These are phyloP conservation scores for Adelges cooleyi DNA, from an alignment of 1,140 invertebrate species.

Conservation along the genomic window DNA sequence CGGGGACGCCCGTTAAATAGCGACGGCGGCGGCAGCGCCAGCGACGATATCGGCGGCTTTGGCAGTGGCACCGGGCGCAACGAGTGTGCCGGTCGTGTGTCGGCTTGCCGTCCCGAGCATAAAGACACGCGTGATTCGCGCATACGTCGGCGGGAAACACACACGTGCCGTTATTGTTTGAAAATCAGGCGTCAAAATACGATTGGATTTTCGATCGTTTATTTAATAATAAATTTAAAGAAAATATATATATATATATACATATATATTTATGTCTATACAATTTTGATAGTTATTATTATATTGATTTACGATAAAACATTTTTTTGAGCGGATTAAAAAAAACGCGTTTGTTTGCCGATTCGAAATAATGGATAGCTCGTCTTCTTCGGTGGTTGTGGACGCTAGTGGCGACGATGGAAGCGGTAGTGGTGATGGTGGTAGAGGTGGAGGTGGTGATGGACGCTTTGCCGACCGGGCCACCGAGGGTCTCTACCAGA, in stretches of 20 bases:
- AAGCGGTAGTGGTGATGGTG: background rate
- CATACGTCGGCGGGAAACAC: conserved; percentile 4
- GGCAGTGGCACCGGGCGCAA: conserved; percentile 32
- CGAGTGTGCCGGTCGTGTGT: conserved; percentile 23
- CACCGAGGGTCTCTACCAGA: conserved; percentile 61
- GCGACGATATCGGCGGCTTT: conserved; percentile 37
- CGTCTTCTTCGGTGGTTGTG: too few relatives aligned
- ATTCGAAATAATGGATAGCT: too few relatives aligned
- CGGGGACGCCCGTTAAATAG: conserved; percentile 34
- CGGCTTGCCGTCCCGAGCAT: background rate
- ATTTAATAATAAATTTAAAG: too few relatives aligned
- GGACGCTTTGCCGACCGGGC: conserved; percentile 39
- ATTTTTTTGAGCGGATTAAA: too few relatives aligned
- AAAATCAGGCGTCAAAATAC: too few relatives aligned
- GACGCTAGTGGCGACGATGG: too few relatives aligned
- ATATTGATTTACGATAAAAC: too few relatives aligned
- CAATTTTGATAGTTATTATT: too few relatives aligned
- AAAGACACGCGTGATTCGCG: conserved; percentile 3
- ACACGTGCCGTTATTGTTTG: background rate
- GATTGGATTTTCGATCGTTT: too few relatives aligned
- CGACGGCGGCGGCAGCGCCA: conserved; percentile 2
- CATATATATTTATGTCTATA: too few relatives aligned
- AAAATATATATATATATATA: too few relatives aligned
- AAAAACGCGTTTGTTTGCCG: too few relatives aligned
- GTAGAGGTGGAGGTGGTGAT: background rate